Percentiles rank a stretch among this genome's conserved stretches.
phyloP scores from a whole-genome alignment of 2,888 invertebrate genomes.

The Formica aserva region DNA sequence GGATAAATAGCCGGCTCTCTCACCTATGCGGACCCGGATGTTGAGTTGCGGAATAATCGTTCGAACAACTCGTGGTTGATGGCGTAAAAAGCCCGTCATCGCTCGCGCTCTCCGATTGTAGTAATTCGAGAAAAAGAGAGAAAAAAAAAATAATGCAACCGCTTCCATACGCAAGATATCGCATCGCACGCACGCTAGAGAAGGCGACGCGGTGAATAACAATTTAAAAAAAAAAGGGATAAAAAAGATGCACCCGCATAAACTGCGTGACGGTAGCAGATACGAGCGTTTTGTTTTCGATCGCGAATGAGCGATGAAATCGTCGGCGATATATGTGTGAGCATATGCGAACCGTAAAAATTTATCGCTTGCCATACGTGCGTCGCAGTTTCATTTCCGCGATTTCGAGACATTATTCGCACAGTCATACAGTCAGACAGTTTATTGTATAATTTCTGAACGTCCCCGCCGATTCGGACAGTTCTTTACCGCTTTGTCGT shows the following conservation, averaged over 20 bases:
- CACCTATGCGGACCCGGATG: constrained; percentile 52
- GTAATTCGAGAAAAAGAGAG: neutral
- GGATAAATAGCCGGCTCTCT: constrained; percentile 58
- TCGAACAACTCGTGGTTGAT: constrained; percentile 14
- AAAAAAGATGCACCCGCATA: constrained; percentile 15
- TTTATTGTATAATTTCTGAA: constrained; percentile 8
- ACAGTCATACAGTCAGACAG: neutral
- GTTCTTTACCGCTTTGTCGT: neutral
- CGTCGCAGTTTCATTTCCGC: constrained; percentile 16
- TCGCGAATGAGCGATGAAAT: constrained; percentile 45
- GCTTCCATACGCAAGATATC: constrained; percentile 27
- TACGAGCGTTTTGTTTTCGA: constrained; percentile 40
- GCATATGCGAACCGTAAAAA: constrained; percentile 21
- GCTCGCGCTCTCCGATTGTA: constrained; percentile 10
- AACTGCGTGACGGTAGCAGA: constrained; percentile 19
- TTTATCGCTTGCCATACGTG: constrained; percentile 11
- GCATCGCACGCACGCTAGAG: neutral
- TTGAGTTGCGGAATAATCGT: constrained; percentile 58
- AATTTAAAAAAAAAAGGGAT: constrained; percentile 1
- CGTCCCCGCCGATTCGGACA: neutral
- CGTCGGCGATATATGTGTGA: constrained; percentile 1
- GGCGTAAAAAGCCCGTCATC: constrained; percentile 7
- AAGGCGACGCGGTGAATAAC: constrained; percentile 7
- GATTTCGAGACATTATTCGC: constrained; percentile 20
- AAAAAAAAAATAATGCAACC: neutral